Evolutionary conservation across 2,888 invertebrate genomes (phyloP), one percentile per base, ranked within the genome.

Genomic region (Dastarcus helophoroides): DNA sequence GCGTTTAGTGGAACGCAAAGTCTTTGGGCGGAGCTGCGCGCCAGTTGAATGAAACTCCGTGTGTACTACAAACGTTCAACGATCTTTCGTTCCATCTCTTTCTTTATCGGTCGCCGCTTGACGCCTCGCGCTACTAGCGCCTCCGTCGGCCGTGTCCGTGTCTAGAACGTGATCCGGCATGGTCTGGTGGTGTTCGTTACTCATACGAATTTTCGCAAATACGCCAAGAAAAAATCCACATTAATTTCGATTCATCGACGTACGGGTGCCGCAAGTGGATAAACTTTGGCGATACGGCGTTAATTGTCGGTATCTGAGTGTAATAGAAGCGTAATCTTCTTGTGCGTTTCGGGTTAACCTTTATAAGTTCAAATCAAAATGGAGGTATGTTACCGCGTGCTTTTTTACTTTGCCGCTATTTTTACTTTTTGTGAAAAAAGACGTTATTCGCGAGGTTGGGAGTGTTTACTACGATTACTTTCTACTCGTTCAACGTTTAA

Each of bases 291-390:
- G n/a, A n/a, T n/a, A n/a, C n/a, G n/a, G n/a, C n/a, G n/a, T n/a
- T n/a, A n/a, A n/a, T n/a, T n/a, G n/a, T n/a, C n/a, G 6, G 19
- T n/a, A 19, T 19, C n/a, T 19, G 16, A 22, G 19, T 29, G 32
- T 29, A 37, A 37, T 40, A 22, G 26, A 14, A 32, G 30, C 28
- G 37, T 37, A 42, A 44, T 36, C 40, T 35, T 35, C 30, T 35
- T 43, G 41, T 51, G 53, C 56, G 53, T 58, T 54, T 58, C 58
- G 57, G 58, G 58, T 54, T 60, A 60, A 59, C 60, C 59, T 59
- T 56, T 50, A 58, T 58, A 46, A 50, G 51, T 50, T 49, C 44
- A 48, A 53, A 53, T 55, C 60, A 60, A 60, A 59, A 60, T 60
- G 60, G 60, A 53, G 59, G 59, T 53, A 22, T 10, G 41, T 42